A percentile compares a stretch with the other conserved stretches of the same genome.
These are phyloP conservation scores for Dermolepida albohirtum DNA, from an alignment of 2,888 invertebrate genomes.

Conservation along the genomic window DNA sequence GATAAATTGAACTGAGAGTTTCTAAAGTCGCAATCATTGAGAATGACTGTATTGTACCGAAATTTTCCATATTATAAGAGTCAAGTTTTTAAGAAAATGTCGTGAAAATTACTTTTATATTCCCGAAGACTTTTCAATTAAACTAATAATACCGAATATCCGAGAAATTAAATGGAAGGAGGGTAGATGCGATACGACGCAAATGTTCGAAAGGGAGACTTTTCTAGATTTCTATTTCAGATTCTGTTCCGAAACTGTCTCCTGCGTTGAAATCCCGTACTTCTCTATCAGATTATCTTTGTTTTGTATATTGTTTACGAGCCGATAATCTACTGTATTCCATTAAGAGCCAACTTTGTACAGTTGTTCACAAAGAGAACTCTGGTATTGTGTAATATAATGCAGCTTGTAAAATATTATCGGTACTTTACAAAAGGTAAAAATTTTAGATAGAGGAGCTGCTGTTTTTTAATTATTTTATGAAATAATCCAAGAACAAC, in stretches of 20 bases:
- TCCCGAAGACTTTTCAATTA: conserved; percentile 15
- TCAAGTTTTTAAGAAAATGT: background rate
- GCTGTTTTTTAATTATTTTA: too few relatives aligned
- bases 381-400: too few relatives aligned
- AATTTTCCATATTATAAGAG: too few relatives aligned
- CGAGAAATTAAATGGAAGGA: conserved; percentile 17
- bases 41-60: too few relatives aligned
- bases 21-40: too few relatives aligned
- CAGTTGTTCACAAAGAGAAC: background rate
- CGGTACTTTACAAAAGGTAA: too few relatives aligned
- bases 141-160: conserved; percentile 7
- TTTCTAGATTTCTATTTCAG: conserved; percentile 32
- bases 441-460: too few relatives aligned
- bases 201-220: conserved; percentile 12
- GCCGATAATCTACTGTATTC: conserved; percentile 5
- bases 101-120: conserved; percentile 4
- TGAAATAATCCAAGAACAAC: too few relatives aligned
- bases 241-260: conserved; percentile 18
- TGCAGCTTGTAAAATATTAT: too few relatives aligned
- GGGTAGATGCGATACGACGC: background rate
- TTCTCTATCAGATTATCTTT: conserved; percentile 20
- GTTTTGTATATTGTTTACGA: conserved; percentile 8
- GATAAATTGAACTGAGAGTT: too few relatives aligned
- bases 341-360: conserved; percentile 4
- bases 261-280: conserved; percentile 1